Evolutionary conservation across 2,888 invertebrate genomes (phyloP).

Genomic region (Vesta saturnalis): DNA sequence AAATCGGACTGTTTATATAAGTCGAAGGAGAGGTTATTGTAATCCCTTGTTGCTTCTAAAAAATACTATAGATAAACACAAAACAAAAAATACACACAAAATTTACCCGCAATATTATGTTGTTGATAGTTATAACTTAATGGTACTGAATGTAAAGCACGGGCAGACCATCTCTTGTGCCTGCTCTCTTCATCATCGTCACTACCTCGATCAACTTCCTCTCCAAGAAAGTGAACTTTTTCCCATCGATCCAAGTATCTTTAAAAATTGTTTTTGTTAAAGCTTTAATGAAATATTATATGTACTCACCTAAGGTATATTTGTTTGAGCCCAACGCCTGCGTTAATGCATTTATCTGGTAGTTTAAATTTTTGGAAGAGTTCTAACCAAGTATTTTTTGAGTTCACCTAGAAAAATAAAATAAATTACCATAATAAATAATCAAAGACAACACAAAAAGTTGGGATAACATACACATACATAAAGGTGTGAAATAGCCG

Average conservation of each 20-base stretch:
- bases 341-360: slow-evolving; percentile 89
- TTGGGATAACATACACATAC: too few species aligned
- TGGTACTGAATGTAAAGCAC: slow-evolving; percentile 74
- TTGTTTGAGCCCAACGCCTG: slow-evolving; percentile 84
- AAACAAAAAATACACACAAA: not conserved
- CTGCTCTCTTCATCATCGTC: slow-evolving; percentile 83
- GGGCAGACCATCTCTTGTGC: slow-evolving; percentile 73
- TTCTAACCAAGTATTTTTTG: slow-evolving; percentile 88
- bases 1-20: slow-evolving; percentile 79
- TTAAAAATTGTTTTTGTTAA: slow-evolving; percentile 13
- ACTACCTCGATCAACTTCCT: slow-evolving; percentile 83
- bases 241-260: slow-evolving; percentile 88
- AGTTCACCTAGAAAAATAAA: slow-evolving; percentile 76
- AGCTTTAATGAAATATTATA: not conserved
- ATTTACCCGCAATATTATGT: slow-evolving; percentile 75
- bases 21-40: slow-evolving; percentile 74
- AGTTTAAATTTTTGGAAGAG: slow-evolving; percentile 80
- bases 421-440: too few species aligned
- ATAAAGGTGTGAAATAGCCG: too few species aligned
- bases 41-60: slow-evolving; percentile 69
- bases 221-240: slow-evolving; percentile 86
- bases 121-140: slow-evolving; percentile 81
- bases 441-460: too few species aligned
- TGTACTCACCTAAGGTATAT: slow-evolving; percentile 78
- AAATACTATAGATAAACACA: slow-evolving; percentile 46